A percentile compares a stretch with the other conserved stretches of the same genome.
These are phyloP conservation scores for Pogonognathellus flavescens DNA, from an alignment of 1,140 invertebrate species.

Conservation along the genomic window DNA sequence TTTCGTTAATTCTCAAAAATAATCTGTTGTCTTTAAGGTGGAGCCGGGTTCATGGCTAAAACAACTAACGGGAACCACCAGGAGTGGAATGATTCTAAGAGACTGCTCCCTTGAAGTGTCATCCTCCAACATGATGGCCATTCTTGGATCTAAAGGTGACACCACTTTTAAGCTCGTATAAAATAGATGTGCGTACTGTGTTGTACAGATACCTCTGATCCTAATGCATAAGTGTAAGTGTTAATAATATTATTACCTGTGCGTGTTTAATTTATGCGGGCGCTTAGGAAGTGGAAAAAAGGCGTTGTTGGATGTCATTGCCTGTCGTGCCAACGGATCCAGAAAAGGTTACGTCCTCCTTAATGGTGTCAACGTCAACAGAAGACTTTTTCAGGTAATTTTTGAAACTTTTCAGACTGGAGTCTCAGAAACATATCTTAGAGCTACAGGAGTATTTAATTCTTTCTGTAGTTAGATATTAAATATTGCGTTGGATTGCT, in stretches of 20 bases:
- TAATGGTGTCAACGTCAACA: slow-evolving; percentile 84
- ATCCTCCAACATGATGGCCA: slow-evolving; percentile 90
- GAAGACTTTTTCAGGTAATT: slow-evolving; percentile 82
- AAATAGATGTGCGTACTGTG: slow-evolving; percentile 5
- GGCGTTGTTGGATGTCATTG: slow-evolving; percentile 90
- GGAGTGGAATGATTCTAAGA: slow-evolving; percentile 87
- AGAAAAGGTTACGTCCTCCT: slow-evolving; percentile 84
- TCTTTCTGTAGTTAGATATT: no score
- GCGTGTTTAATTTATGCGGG: background rate
- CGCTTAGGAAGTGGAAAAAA: slow-evolving; percentile 86
- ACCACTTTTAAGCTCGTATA: background rate
- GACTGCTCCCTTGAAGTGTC: slow-evolving; percentile 91
- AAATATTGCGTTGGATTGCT: no score
- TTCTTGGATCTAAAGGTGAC: slow-evolving; percentile 90
- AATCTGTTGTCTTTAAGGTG: slow-evolving; percentile 73
- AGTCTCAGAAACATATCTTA: no score
- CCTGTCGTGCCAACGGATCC: slow-evolving; percentile 75
- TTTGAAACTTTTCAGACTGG: no score
- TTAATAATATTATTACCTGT: background rate
- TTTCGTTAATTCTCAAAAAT: background rate
- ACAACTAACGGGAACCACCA: slow-evolving; percentile 81
- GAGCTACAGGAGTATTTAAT: no score
- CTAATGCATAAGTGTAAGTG: background rate
- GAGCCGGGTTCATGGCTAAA: slow-evolving; percentile 84
- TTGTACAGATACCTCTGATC: no score